Base-by-base conservation (phyloP, 2,797 vertebrate genomes). In the Karalla daura region DNA sequence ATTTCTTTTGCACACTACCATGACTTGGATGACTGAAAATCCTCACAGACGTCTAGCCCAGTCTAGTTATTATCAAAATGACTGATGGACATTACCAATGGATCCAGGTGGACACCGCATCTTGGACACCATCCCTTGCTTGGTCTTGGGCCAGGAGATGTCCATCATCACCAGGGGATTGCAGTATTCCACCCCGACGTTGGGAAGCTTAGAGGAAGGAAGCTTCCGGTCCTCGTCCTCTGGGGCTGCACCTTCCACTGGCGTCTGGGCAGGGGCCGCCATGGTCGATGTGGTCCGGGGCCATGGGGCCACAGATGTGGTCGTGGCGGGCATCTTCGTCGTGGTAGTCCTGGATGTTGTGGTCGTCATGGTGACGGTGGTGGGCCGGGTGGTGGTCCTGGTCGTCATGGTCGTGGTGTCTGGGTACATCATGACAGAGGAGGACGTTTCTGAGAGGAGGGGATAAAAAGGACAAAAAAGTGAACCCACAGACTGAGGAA, bases 71-170 rank as follows among this genome's bases (percentile, higher is more conserved):
- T n/a, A n/a, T n/a, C n/a, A n/a, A n/a, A n/a, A n/a, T n/a, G n/a
- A n/a, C n/a, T n/a, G n/a, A n/a, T n/a, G n/a, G n/a, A 3, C 2
- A 28, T 78, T 88, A 98, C 98, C 98, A 82, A 96, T 94, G 0
- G 95, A 96, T 59, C 96, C 96, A 14, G 95, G 65, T 1, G 98
- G 98, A 77, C 98, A 99, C 0, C 95, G 94, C 80, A 96, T 96
- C 81, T 95, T 96, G 0, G 96, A 93, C 53, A 94, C 62, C 56
- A 94, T 86, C 1, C 96, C 97, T 86, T 96, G 96, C 13, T 93
- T 95, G 1, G 96, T 98, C 67, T 94, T 96, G 18, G 96, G 96
- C 98, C 98, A 99, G 85, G 93, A 85, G 40, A 99, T 93, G 25
- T 97, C 95, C 0, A 96, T 93, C 70, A 96, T 95, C 70, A 96